A percentile compares a stretch with the other conserved stretches of the same genome.
phyloP scores from a whole-genome alignment of 2,113 vertebrate genomes.

The Labeo catla region DNA sequence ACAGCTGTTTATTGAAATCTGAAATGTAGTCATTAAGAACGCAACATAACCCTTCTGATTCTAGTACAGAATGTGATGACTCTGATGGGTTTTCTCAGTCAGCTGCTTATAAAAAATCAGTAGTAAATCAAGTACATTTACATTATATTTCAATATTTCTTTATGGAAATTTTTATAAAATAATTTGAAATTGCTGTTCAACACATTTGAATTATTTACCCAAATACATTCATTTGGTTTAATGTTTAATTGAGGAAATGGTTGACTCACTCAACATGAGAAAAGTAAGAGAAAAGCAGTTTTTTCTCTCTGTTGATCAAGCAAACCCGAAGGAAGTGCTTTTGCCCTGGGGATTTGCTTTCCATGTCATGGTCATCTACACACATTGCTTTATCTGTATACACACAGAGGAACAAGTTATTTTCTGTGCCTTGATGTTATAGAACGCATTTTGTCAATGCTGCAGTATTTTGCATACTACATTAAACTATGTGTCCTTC shows the following conservation, averaged over 20 bases:
- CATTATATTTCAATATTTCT: background rate
- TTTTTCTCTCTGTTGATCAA: background rate
- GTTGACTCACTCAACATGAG: background rate
- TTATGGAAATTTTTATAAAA: background rate
- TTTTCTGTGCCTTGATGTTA: conserved; percentile 4
- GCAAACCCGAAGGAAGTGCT: conserved; percentile 13
- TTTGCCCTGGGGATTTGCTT: background rate
- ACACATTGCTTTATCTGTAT: background rate
- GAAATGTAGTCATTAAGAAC: background rate
- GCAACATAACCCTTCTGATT: background rate
- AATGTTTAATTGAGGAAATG: background rate
- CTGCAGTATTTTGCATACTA: background rate
- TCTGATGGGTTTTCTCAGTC: background rate
- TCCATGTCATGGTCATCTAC: conserved; percentile 14
- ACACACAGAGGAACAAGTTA: background rate
- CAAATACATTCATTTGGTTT: background rate
- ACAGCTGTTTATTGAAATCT: background rate
- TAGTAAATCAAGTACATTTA: background rate
- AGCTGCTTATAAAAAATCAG: background rate
- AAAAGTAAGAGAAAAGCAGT: background rate
- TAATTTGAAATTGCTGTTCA: background rate
- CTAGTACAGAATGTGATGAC: background rate
- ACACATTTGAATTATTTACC: background rate
- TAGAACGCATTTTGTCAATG: background rate
- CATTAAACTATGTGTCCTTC: background rate